A percentile compares a stretch with the other conserved stretches of the same genome.
phyloP scores from a whole-genome alignment of 2,113 vertebrate species.

The Podiceps cristatus region DNA sequence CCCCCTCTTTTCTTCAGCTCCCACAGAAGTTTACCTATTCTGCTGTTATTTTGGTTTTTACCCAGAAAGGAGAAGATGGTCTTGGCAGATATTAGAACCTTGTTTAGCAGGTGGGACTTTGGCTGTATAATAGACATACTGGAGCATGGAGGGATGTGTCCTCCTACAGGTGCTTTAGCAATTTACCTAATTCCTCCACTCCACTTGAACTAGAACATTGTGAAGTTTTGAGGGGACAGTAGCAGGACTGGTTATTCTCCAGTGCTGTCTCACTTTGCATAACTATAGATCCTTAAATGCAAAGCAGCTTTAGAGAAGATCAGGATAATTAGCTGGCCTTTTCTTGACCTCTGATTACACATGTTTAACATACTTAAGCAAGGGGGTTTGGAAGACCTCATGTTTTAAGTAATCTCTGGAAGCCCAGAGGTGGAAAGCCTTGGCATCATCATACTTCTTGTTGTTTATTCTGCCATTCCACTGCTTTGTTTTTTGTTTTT shows the following conservation, averaged over 20 bases:
- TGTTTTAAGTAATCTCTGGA: neutral
- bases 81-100: neutral
- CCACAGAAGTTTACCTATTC: neutral
- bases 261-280: neutral
- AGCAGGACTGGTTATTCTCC: neutral
- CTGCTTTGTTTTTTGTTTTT: neutral
- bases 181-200: neutral
- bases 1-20: neutral
- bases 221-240: neutral
- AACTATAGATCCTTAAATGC: neutral
- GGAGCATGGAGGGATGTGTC: rapidly evolving
- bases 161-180: neutral
- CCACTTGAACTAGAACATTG: neutral
- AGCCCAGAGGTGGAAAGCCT: neutral
- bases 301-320: neutral
- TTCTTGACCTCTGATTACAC: neutral
- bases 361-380: neutral
- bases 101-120: neutral
- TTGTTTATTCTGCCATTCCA: neutral
- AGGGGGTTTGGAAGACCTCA: neutral
- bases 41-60: neutral
- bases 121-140: neutral
- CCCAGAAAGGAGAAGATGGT: neutral
- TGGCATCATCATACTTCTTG: neutral
- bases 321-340: neutral